Evolutionary conservation across 2,113 vertebrate species (phyloP).

Genomic region (Danio rerio): DNA sequence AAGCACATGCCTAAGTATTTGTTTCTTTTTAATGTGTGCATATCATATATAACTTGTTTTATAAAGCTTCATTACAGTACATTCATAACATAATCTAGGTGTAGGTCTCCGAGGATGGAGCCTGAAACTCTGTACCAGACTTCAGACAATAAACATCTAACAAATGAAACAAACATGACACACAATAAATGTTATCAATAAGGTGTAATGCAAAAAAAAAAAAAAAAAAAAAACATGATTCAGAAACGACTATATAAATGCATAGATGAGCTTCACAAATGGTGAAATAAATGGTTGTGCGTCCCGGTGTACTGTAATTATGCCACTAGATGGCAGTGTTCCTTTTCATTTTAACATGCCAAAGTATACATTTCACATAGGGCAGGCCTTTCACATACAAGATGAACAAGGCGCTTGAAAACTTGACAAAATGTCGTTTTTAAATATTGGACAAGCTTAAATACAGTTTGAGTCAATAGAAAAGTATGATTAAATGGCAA

Average conservation of each 20-base stretch:
- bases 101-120: background rate
- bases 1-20: no score
- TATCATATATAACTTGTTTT: background rate
- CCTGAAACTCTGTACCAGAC: background rate
- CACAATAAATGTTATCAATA: no score
- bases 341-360: background rate
- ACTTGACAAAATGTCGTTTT: no score
- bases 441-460: background rate
- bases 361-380: background rate
- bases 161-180: background rate
- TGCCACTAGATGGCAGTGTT: slow-evolving; percentile 36
- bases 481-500: no score
- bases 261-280: background rate
- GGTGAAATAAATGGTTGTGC: background rate
- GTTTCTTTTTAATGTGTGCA: no score
- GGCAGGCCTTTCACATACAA: background rate
- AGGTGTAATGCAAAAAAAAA: background rate
- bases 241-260: background rate
- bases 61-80: background rate
- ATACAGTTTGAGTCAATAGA: background rate
- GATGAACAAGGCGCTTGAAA: background rate
- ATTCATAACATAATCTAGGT: background rate
- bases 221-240: background rate
- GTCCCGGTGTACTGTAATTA: background rate
- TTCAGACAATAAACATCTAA: background rate